Evolutionary conservation across 1,140 invertebrate genomes (phyloP), one percentile per base, ranked within the genome.

Genomic region (Cyclina sinensis): DNA sequence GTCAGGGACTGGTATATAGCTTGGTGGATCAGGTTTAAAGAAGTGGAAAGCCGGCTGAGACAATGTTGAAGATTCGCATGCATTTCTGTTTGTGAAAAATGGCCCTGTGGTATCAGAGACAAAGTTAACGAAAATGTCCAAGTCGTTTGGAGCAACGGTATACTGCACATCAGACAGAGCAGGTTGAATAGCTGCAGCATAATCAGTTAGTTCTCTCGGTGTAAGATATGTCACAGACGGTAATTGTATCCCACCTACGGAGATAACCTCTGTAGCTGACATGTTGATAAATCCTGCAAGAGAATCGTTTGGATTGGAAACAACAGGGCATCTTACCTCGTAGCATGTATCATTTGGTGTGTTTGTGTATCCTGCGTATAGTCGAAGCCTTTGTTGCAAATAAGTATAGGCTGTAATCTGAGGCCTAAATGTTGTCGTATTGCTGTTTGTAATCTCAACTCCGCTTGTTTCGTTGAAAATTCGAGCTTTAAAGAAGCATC

Each of bases 231-330:
- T 57, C 0, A 37, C 14, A 5, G 7, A 37, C 16, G 76, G 76
- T n/a, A 80, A 27, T 11, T 54, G 21, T 57, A 37, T 37, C 12
- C 76, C 76, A 12, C 76, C 76, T 14, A 80, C 24, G 1, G 54
- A 59, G 14, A 80, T 57, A 57, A 30, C 24, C 51, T 80, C 76
- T 30, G 48, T 57, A 57, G 76, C 1, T 32, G 76, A 32, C 76
- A 80, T 80, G 54, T 59, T 80, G 27, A 80, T 80, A 59, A 80
- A 80, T 3, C 76, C 76, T 16, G 35, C 76, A 2, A 80, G 76
- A 59, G 16, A 3, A 12, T 57, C 21, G 27, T 80, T 35, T 11
- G 51, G 76, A 57, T 57, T 16, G 39, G 32, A 14, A 18, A 70
- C 30, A 7, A 21, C 24, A 12, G 59, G 48, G 30, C 76, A 80